Percentiles rank a stretch among this genome's conserved stretches.
Conservation (phyloP, 2,113 vertebrate genomes). For the Benthochromis sp. region DNA sequence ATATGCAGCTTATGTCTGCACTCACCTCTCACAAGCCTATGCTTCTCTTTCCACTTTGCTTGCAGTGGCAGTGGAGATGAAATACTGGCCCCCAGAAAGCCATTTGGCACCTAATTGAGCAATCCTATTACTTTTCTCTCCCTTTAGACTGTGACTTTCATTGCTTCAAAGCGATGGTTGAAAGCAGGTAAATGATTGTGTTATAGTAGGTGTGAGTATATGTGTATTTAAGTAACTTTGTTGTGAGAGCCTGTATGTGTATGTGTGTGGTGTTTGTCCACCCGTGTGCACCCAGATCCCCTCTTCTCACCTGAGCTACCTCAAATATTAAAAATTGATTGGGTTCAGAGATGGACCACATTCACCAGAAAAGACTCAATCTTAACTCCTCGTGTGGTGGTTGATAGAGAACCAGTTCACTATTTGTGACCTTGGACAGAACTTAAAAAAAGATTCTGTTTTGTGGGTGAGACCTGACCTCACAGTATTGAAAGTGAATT, state of each 20-base stretch:
- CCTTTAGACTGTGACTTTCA: conserved; percentile 69
- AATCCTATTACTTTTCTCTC: conserved; percentile 74
- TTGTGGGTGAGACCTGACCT: not conserved
- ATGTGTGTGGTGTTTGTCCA: not conserved
- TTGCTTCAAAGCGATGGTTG: conserved; percentile 56
- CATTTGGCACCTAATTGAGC: conserved; percentile 79
- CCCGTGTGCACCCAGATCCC: not conserved
- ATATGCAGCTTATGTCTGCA: conserved; percentile 66
- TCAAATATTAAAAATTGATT: conserved; percentile 45
- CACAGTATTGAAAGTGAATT: not conserved
- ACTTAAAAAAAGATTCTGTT: not conserved
- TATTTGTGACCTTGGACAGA: not conserved
- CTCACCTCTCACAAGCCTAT: conserved; percentile 55
- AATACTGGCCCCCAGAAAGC: conserved; percentile 74
- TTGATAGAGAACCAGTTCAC: not conserved
- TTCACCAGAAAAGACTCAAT: conserved; percentile 14
- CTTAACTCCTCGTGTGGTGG: not conserved
- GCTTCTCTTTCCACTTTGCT: conserved; percentile 63
- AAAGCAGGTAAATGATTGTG: conserved; percentile 56
- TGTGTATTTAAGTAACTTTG: conserved; percentile 60
- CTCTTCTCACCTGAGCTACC: conserved; percentile 36
- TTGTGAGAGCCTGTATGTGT: conserved; percentile 25
- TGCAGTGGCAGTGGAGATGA: conserved; percentile 69
- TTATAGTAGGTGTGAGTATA: conserved; percentile 45
- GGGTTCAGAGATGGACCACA: conserved; percentile 17